Percentiles rank a stretch among this genome's conserved stretches.
These are phyloP conservation scores for Diprion similis DNA, from an alignment of 1,140 invertebrate genomes.

Conservation along the genomic window DNA sequence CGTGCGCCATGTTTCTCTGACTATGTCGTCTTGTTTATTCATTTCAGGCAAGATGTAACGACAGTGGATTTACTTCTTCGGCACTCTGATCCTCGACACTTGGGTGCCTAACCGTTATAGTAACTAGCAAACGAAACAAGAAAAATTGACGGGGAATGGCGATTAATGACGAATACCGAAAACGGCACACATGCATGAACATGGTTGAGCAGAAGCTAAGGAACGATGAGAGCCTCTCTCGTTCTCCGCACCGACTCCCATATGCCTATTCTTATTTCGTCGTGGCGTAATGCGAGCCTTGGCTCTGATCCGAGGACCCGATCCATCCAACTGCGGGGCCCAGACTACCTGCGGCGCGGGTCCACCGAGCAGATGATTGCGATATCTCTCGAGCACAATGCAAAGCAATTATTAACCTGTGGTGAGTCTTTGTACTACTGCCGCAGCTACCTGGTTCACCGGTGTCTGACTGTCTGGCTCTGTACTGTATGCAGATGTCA, in stretches of 20 bases:
- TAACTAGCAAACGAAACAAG: too few species aligned
- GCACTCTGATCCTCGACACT: too few species aligned
- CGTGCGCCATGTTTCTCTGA: too few species aligned
- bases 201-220: not conserved
- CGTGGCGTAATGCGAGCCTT: not conserved
- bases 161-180: not conserved
- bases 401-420: slow-evolving; percentile 7
- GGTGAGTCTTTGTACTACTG: slow-evolving; percentile 5
- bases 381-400: not conserved
- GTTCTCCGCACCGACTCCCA: not conserved
- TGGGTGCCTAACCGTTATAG: too few species aligned
- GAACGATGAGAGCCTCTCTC: not conserved
- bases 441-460: slow-evolving; percentile 1
- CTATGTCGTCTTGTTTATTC: too few species aligned
- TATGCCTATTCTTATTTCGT: not conserved
- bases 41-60: too few species aligned
- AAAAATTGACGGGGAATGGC: not conserved
- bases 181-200: not conserved
- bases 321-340: slow-evolving; percentile 2
- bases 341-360: slow-evolving; percentile 6
- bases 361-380: slow-evolving; percentile 4
- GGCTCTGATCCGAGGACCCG: not conserved
- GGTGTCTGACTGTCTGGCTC: not conserved
- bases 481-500: not conserved
- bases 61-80: too few species aligned